phyloP scores from a whole-genome alignment of 1,140 invertebrate genomes.

The Apolygus lucorum region DNA sequence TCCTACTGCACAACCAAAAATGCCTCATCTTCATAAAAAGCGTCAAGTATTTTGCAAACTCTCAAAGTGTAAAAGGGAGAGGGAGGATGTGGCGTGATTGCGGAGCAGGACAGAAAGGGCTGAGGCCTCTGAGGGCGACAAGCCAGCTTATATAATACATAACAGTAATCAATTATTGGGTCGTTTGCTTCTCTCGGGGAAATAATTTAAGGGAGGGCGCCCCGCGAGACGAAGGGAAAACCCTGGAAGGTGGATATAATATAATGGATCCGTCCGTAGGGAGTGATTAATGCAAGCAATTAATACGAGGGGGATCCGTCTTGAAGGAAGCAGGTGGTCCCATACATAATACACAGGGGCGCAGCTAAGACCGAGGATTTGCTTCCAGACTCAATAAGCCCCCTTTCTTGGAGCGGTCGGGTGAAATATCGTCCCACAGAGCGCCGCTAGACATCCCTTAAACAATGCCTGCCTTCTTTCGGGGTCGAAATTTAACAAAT shows the following conservation, averaged over 20 bases:
- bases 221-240: neutral
- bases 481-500: neutral
- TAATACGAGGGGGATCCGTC: constrained; percentile 17
- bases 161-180: constrained; percentile 18
- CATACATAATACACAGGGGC: constrained; percentile 18
- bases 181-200: constrained; percentile 3
- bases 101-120: too few relatives aligned
- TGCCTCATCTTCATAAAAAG: too few relatives aligned
- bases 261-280: constrained; percentile 16
- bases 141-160: constrained; percentile 14
- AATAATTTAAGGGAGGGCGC: constrained; percentile 3
- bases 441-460: neutral
- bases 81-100: too few relatives aligned
- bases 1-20: too few relatives aligned
- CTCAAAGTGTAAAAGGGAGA: too few relatives aligned
- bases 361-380: constrained; percentile 16
- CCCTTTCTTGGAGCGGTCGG: neutral
- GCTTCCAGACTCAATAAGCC: constrained; percentile 16
- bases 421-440: neutral
- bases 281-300: constrained; percentile 19
- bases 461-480: neutral
- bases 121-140: too few relatives aligned
- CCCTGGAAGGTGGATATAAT: neutral
- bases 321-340: constrained; percentile 15
- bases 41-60: too few relatives aligned